Conservation (phyloP, 2,888 invertebrate species). For the Leptothorax acervorum region DNA sequence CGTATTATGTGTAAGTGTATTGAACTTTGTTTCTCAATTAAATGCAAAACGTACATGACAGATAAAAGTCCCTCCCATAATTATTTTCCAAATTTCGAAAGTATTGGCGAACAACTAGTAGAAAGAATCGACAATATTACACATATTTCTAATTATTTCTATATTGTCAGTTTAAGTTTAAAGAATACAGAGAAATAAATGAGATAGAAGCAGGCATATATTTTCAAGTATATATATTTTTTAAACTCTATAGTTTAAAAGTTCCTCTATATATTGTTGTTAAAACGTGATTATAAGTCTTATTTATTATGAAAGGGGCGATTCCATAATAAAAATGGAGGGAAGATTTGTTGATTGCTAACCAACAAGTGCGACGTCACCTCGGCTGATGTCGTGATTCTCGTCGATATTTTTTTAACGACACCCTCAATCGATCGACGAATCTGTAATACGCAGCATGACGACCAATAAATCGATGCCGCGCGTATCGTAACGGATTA, state of each 20-base stretch:
- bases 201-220: background rate
- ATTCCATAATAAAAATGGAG: background rate
- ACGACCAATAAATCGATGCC: constrained; percentile 59
- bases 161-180: background rate
- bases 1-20: constrained; percentile 64
- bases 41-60: background rate
- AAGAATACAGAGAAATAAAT: background rate
- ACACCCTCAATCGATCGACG: constrained; percentile 31
- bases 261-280: background rate
- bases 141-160: background rate
- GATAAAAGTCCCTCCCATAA: background rate
- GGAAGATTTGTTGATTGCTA: constrained; percentile 9
- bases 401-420: constrained; percentile 30
- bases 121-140: background rate
- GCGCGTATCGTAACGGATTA: constrained; percentile 56
- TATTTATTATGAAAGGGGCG: background rate
- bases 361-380: constrained; percentile 21
- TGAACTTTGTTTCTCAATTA: constrained; percentile 43
- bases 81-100: background rate
- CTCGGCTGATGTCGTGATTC: background rate
- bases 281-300: constrained; percentile 26
- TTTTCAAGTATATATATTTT: background rate
- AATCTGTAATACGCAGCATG: constrained; percentile 34
- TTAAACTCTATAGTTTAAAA: background rate
- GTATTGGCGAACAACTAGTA: background rate